A percentile compares a stretch with the other conserved stretches of the same genome.
These are phyloP conservation scores for Meloe dianella DNA, from an alignment of 2,888 invertebrate genomes.

Conservation along the genomic window DNA sequence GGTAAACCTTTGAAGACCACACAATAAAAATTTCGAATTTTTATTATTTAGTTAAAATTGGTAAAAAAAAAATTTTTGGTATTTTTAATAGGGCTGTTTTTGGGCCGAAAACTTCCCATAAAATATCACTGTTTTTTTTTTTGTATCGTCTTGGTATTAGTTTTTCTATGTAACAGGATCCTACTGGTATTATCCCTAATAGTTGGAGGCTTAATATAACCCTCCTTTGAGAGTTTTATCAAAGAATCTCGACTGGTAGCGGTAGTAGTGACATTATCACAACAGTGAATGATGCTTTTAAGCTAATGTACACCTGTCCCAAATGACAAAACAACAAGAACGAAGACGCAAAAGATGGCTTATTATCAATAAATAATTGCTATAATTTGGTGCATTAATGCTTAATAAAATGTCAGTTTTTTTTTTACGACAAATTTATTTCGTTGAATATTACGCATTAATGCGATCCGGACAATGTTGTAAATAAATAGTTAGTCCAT, in stretches of 20 bases:
- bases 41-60: too few species aligned
- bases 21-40: conserved; percentile 3
- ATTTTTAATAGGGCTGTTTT: too few species aligned
- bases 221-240: conserved; percentile 48
- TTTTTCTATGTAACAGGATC: conserved; percentile 46
- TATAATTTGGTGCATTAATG: conserved; percentile 9
- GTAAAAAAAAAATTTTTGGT: too few species aligned
- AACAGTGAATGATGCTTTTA: conserved; percentile 27
- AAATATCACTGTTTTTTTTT: background rate
- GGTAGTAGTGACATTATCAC: conserved; percentile 8
- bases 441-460: background rate
- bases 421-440: conserved; percentile 7
- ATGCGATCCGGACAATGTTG: background rate
- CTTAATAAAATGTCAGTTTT: conserved; percentile 3
- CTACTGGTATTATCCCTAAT: conserved; percentile 39
- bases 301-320: conserved; percentile 46
- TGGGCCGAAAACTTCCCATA: background rate
- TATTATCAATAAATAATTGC: conserved; percentile 17
- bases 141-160: conserved; percentile 16
- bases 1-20: background rate
- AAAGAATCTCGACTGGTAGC: conserved; percentile 47
- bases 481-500: conserved; percentile 19
- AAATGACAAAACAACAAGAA: conserved; percentile 30
- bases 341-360: conserved; percentile 41
- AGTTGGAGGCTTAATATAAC: conserved; percentile 44